Base-by-base conservation (phyloP, 2,113 vertebrate species). In the Coptodon rendalli region DNA sequence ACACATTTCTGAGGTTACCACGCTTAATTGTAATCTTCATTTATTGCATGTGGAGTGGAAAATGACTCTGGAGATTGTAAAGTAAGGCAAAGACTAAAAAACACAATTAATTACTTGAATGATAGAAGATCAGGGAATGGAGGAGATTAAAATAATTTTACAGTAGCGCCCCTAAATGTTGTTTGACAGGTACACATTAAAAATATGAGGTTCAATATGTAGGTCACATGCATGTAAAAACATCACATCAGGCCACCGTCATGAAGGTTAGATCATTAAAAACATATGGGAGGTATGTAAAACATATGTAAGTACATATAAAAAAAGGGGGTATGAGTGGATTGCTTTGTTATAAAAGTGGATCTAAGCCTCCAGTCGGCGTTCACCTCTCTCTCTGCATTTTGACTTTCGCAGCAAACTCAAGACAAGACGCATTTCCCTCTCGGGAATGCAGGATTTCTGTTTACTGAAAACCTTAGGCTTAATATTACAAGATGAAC, bases 401-500 rank as follows among this genome's bases (percentile, higher is more conserved):
- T 89, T 66, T 83, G 83, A 83, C 84, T 83, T 88, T 87, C 31
- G 19, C 48, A 85, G 80, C 84, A 48, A 82, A 71, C 83, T 82
- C 83, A 13, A 56, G 43, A 84, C 56, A 79, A 78, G 43, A 90
- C 68, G 19, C 45, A 40, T 84, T 83, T 61, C 19, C 31, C 19
- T 76, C 45, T 27, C 24, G 61, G 76, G 68, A 87, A 71, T 48
- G 57, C 24, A 79, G 52, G 50, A 83, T 85, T 89, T 89, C n/a
- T 86, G 85, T 91, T 84, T 87, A 88, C 89, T 63, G 76, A 85
- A 90, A 91, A 87, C 80, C 59, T 52, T 45, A 43, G 80, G 68
- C 83, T 83, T 86, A 85, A 85, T 89, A 89, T 91, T 82, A 84
- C 81, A 84, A 83, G 38, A 86, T 78, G 52, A 94, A 84, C 84